Base-by-base conservation (phyloP, 2,888 invertebrate genomes). In the Platycheirus albimanus region DNA sequence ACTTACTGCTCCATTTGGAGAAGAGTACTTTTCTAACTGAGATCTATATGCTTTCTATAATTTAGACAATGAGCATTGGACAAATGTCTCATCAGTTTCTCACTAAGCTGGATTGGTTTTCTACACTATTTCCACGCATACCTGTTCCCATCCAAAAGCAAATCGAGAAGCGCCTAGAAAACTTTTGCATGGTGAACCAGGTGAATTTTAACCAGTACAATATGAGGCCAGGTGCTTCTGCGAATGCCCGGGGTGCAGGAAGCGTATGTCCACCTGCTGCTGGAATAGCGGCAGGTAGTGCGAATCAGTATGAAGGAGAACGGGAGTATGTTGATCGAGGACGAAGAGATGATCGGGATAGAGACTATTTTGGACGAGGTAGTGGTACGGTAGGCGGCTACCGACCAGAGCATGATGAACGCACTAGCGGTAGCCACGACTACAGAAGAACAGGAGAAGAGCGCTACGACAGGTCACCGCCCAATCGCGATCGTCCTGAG, bases 101-200 rank as follows among this genome's bases (percentile, higher is more conserved):
- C 66, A 95, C 97, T 75, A 98, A 99, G 90, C 92, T 99, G 74
- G 99, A 99, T 90, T 99, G 99, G 99, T 99, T 98, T 92, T 97
- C 97, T 45, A 99, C 99, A 0, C 92, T 99, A 15, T 99, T 99
- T 90, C 99, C 99, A 0, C 93, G 99, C 86, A 99, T 99, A 90
- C 99, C 99, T 0, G 99, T 99, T 77, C 99, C 99, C 20, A 98
- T 99, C 87, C 95, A 97, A 91, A 98, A 98, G 90, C 96, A 95
- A 90, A 94, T 98, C 85, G 97, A 98, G 88, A 94, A 94, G 87
- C 95, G 94, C 91, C 89, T 95, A 83, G 92, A 94, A 88, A 91
- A 93, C 87, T 93, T 93, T 91, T 92, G 94, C 85, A 92, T 93
- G 86, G 91, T 91, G 81, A 91, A 92, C 85, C 87, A 87, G 67